Evolutionary conservation across 2,888 invertebrate species (phyloP), one percentile per base, ranked within the genome.

Genomic region (Cheiracanthium punctorium): DNA sequence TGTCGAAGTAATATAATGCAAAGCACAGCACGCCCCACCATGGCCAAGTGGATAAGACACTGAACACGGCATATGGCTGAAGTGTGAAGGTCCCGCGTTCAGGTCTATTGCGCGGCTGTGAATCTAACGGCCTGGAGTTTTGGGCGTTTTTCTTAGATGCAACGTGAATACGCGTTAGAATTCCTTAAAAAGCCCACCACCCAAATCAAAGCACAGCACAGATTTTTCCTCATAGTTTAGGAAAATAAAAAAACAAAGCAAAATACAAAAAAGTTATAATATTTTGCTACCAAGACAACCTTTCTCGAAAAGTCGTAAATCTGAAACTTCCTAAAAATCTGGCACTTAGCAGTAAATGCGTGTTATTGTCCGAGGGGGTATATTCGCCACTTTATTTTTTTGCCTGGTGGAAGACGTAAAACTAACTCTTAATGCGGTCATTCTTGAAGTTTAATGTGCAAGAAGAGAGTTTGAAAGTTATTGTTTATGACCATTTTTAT

Each of bases 381-480:
- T 12, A 37, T 37, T n/a, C n/a, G 58, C 24, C 58, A 5, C 58
- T 58, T 24, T 58, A 58, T 58, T 58, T 58, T n/a, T 58, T 24
- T 24, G 24, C 12, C 24, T 24, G 24, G 24, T 24, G 24, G 24
- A 20, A 24, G 58, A 58, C 58, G 24, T 58, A 58, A 58, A 58
- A 58, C 24, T 58, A 5, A 58, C 24, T 58, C 58, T 58, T 58
- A 58, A 58, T 58, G 58, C 24, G 20, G 24, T 24, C 58, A 58
- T 24, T 58, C 58, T 58, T 58, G 58, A 58, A 58, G 58, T 58
- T 58, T 24, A 58, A 58, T 58, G 58, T 58, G 58, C 58, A 58
- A 24, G 24, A 12, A 58, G 58, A 58, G 12, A 48, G 20, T 58
- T 58, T n/a, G 58, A 12, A 58, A 58, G 58, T 58, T 58, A 58